These are phyloP conservation scores for Tenodera sinensis DNA, from an alignment of 2,888 invertebrate genomes.

Conservation along the genomic window DNA sequence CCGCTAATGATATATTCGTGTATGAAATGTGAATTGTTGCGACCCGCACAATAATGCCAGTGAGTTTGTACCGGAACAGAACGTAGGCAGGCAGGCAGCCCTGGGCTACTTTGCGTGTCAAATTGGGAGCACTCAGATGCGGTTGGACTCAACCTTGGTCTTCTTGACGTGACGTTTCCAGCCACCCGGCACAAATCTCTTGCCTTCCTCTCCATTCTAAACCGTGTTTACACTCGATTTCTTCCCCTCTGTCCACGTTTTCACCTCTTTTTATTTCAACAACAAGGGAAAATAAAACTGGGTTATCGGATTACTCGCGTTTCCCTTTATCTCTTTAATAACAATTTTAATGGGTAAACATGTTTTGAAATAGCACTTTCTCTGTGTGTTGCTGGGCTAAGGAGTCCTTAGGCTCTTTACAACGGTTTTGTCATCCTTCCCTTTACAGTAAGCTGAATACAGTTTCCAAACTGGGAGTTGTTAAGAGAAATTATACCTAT, in stretches of 20 bases:
- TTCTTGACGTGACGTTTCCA: background rate
- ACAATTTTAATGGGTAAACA: background rate
- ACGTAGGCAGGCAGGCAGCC: too few relatives aligned
- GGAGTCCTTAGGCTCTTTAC: background rate
- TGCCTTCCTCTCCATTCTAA: background rate
- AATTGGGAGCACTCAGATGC: slow-evolving; percentile 9
- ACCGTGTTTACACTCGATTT: background rate
- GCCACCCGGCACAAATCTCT: background rate
- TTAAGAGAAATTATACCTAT: too few relatives aligned
- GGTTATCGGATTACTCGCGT: background rate
- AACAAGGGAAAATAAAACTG: background rate
- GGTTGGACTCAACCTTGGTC: background rate
- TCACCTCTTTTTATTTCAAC: background rate
- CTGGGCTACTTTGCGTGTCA: background rate
- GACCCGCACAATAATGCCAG: too few relatives aligned
- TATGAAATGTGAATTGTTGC: too few relatives aligned
- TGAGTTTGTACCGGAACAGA: background rate
- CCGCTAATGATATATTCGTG: too few relatives aligned
- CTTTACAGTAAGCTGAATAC: background rate
- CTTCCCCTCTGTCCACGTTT: background rate
- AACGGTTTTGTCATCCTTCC: background rate
- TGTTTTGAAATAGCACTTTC: background rate
- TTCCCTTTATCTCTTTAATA: background rate
- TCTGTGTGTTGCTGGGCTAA: background rate
- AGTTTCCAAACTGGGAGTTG: background rate